Evolutionary conservation across 2,888 invertebrate genomes (phyloP), one percentile per base, ranked within the genome.

Genomic region (Lysandra bellargus): DNA sequence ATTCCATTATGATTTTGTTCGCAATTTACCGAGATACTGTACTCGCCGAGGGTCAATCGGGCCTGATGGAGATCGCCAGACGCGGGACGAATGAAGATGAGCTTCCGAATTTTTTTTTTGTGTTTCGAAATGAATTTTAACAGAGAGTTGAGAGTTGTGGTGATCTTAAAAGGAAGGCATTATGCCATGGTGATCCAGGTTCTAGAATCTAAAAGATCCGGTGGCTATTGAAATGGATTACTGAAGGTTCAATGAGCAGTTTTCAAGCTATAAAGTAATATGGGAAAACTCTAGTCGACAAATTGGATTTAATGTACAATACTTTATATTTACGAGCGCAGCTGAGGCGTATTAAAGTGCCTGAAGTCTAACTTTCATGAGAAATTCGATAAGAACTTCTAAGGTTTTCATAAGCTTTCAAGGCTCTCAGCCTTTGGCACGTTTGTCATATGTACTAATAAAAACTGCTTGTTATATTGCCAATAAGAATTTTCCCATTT

Each of bases 1-100:
- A 44, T 74, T n/a, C 23, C 74, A 74, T 74, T 74, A 37, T 69
- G 33, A 69, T 69, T 69, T 69, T 37, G 69, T 69, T 69, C 69
- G 17, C 69, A 69, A 33, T 69, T 69, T 5, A 69, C 69, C 69
- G 69, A 69, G 33, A 33, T 37, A 69, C 69, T 37, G 69, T 69
- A 69, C 69, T 69, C 69, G 33, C 33, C 69, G 69, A 64, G 69
- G 69, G 69, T 69, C 69, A 69, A 69, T 69, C 14, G 33, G 37
- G 33, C 69, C 69, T 69, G 33, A 69, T 69, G 69, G 69, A 69
- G 69, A 37, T 69, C 69, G 4, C 6, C 3, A 12, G 64, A 5
- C 69, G 69, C 33, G 33, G 12, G 69, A 79, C 37, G 57, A 79
- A 79, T 76, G 30, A 17, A 9, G 30, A 64, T 64, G 64, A 64